Percentiles rank a stretch among this genome's conserved stretches.
Evolutionary conservation across 2,888 invertebrate genomes (phyloP).

Genomic region (Busseola fusca): DNA sequence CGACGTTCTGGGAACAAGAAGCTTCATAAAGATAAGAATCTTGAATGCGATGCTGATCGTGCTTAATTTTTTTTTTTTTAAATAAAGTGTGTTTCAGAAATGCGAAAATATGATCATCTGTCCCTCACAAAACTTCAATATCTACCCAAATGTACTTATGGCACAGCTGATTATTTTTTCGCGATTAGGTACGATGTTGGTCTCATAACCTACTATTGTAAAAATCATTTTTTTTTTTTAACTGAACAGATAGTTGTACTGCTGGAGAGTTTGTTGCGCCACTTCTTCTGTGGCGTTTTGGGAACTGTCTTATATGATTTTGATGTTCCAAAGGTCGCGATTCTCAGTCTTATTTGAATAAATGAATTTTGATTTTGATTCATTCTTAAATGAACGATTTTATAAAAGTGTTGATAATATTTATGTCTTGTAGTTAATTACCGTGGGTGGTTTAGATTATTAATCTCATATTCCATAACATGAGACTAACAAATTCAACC

Average conservation of each 20-base stretch:
- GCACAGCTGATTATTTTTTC: background rate
- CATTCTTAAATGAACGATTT: background rate
- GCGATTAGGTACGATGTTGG: background rate
- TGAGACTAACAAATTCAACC: constrained; percentile 5
- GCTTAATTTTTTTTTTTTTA: background rate
- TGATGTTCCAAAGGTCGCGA: background rate
- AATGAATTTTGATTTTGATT: background rate
- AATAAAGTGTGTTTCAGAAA: background rate
- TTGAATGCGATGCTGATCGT: background rate
- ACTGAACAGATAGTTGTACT: background rate
- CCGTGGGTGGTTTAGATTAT: background rate
- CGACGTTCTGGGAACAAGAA: constrained; percentile 1
- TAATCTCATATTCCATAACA: background rate
- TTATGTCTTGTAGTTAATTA: background rate
- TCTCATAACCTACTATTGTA: background rate
- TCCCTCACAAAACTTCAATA: background rate
- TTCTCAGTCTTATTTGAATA: background rate
- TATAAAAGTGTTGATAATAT: background rate
- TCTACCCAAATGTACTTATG: background rate
- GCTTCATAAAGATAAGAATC: constrained; percentile 11
- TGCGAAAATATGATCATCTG: background rate
- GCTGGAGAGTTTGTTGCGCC: background rate
- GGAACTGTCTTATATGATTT: background rate
- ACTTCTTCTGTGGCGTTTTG: background rate
- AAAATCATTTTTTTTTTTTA: background rate